Evolutionary conservation across 2,888 invertebrate genomes (phyloP).

Genomic region (Malthinus seriepunctatus): DNA sequence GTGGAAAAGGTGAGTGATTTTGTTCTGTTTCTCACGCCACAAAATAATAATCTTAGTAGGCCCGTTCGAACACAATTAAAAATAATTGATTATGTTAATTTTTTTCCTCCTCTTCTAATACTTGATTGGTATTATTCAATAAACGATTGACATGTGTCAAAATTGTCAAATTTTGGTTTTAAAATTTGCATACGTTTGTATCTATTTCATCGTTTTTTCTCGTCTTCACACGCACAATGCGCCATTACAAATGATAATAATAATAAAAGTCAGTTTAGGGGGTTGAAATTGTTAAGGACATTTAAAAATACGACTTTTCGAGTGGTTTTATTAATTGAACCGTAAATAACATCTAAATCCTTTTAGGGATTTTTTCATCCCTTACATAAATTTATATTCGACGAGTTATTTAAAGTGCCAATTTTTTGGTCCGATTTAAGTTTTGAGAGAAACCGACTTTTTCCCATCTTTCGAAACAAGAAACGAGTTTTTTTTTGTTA

Average conservation of each 20-base stretch:
- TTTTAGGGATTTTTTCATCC: neutral
- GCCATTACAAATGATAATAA: neutral
- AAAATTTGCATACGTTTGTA: slow-evolving; percentile 11
- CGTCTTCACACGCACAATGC: neutral
- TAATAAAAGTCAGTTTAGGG: slow-evolving; percentile 3
- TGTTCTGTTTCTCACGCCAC: slow-evolving; percentile 19
- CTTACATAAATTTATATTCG: slow-evolving; percentile 12
- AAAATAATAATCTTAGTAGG: neutral
- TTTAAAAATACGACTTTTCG: slow-evolving; percentile 20
- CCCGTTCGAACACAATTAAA: slow-evolving; percentile 13
- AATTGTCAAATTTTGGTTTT: slow-evolving; percentile 16
- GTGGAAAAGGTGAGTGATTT: slow-evolving; percentile 9
- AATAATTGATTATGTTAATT: slow-evolving; percentile 29
- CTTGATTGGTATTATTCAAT: slow-evolving; percentile 25
- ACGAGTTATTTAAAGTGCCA: no score
- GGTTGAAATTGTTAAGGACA: slow-evolving; percentile 3
- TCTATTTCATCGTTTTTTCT: neutral
- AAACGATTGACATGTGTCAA: slow-evolving; percentile 33
- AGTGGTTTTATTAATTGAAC: slow-evolving; percentile 33
- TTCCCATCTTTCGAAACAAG: slow-evolving; percentile 1
- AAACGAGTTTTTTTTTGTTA: slow-evolving; percentile 22
- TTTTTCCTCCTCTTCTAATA: slow-evolving; percentile 20
- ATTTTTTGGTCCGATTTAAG: neutral
- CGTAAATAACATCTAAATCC: slow-evolving; percentile 30
- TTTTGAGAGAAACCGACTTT: neutral